A percentile compares a stretch with the other conserved stretches of the same genome.
Evolutionary conservation across 1,140 invertebrate genomes (phyloP).

Genomic region (Bombus affinis): DNA sequence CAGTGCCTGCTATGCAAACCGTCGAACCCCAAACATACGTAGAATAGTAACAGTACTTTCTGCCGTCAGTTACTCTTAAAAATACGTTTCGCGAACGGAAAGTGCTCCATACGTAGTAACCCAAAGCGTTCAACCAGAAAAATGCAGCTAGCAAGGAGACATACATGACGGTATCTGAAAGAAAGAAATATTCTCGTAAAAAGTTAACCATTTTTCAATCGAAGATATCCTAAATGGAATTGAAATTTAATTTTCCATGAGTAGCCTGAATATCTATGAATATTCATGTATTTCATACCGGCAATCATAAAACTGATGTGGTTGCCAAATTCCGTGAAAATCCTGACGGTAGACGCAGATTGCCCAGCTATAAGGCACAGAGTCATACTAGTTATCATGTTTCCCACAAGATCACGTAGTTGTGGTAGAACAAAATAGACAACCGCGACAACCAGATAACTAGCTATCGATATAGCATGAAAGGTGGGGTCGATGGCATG

Average conservation of each 20-base stretch:
- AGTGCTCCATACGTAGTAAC: constrained; percentile 93
- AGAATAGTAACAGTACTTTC: constrained; percentile 93
- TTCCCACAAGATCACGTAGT: constrained; percentile 90
- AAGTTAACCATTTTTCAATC: not conserved
- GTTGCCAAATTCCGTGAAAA: constrained; percentile 90
- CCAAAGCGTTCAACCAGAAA: constrained; percentile 92
- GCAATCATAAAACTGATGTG: constrained; percentile 90
- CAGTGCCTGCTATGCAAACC: constrained; percentile 86
- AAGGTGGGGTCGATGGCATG: constrained; percentile 90
- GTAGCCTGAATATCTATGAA: too few species aligned
- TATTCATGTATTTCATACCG: constrained; percentile 79
- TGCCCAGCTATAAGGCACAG: constrained; percentile 89
- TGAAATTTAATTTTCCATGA: not conserved
- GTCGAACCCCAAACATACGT: constrained; percentile 90
- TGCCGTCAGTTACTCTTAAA: constrained; percentile 90
- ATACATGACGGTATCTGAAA: constrained; percentile 89
- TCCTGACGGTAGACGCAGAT: constrained; percentile 89
- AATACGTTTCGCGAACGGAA: constrained; percentile 93
- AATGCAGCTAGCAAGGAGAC: constrained; percentile 89
- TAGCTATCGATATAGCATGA: constrained; percentile 87
- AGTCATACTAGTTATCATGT: constrained; percentile 91
- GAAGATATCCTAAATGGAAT: not conserved
- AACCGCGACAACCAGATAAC: constrained; percentile 89
- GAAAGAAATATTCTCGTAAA: constrained; percentile 28
- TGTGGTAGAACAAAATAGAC: constrained; percentile 93